Evolutionary conservation across 1,140 invertebrate species (phyloP).

Genomic region (Sycobia sp.): DNA sequence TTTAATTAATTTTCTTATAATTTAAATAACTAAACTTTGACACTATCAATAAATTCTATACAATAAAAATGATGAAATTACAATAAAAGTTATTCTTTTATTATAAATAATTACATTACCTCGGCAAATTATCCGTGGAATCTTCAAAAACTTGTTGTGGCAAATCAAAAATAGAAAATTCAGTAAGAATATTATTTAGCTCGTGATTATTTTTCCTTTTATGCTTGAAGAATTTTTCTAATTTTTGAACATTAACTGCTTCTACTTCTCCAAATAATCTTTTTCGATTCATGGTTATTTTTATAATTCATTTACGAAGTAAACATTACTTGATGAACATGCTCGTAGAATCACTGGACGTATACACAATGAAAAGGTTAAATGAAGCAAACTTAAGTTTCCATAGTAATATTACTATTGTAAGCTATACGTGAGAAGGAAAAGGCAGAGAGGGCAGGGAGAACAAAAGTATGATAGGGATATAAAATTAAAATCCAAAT

Average conservation of each 20-base stretch:
- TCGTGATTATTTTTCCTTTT: constrained; percentile 20
- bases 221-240: background rate
- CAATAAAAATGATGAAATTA: too few relatives aligned
- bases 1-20: background rate
- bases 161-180: constrained; percentile 6
- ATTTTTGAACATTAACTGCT: background rate
- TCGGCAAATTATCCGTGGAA: constrained; percentile 4
- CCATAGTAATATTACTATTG: constrained; percentile 14
- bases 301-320: background rate
- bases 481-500: background rate
- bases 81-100: too few relatives aligned
- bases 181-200: constrained; percentile 3
- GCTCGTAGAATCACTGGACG: too few relatives aligned
- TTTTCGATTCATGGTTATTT: background rate
- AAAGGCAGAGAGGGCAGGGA: too few relatives aligned
- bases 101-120: too few relatives aligned
- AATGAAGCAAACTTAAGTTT: constrained; percentile 3
- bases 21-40: too few relatives aligned
- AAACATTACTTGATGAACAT: too few relatives aligned
- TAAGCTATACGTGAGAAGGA: too few relatives aligned
- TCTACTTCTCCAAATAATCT: background rate
- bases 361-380: too few relatives aligned
- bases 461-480: background rate
- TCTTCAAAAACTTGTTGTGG: background rate
- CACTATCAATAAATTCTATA: too few relatives aligned